Conservation (phyloP, 2,888 invertebrate genomes). For the Hartigia nigra region DNA sequence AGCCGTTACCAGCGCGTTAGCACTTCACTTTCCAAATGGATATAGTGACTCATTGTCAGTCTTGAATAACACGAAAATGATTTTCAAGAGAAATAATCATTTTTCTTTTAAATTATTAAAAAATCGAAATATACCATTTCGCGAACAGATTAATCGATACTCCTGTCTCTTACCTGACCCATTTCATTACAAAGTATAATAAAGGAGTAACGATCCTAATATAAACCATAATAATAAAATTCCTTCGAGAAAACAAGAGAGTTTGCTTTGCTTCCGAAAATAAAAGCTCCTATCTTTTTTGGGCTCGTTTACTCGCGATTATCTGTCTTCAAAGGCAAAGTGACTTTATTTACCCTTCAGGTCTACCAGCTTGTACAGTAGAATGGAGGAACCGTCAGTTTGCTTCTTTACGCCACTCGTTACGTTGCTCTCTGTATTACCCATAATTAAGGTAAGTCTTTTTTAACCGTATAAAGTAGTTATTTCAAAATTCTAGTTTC, state of each 20-base stretch:
- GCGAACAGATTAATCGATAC: not conserved
- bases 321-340: not conserved
- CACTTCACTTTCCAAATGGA: conserved; percentile 37
- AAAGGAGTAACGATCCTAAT: not conserved
- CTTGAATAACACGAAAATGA: conserved; percentile 11
- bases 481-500: not conserved
- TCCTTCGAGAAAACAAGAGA: not conserved
- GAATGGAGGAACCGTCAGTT: conserved; percentile 85
- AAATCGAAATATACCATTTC: not conserved
- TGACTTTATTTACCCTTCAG: conserved; percentile 77
- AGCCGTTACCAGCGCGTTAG: conserved; percentile 26
- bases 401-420: conserved; percentile 96
- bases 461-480: not conserved
- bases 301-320: not conserved
- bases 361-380: conserved; percentile 89
- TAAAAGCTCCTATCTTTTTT: not conserved
- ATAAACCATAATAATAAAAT: not conserved
- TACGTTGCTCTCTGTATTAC: conserved; percentile 89
- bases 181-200: not conserved
- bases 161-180: not conserved
- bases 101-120: not conserved
- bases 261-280: not conserved
- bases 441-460: conserved; percentile 68
- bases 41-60: conserved; percentile 36
- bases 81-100: not conserved